Conservation (phyloP, 1,140 invertebrate genomes). For the Luehdorfia chinensis region DNA sequence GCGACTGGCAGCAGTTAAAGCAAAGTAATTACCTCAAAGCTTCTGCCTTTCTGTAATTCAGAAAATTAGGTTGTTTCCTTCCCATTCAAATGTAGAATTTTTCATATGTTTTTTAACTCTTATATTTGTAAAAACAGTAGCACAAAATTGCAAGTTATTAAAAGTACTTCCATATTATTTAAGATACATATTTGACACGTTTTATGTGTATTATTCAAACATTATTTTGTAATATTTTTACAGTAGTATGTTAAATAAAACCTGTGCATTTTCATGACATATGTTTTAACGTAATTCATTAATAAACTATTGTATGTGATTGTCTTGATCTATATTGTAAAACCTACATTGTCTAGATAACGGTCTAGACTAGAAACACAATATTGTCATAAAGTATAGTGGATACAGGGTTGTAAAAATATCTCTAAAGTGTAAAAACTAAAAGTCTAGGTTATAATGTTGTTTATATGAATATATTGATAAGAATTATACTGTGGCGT, state of each 20-base stretch:
- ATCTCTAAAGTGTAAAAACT: conserved; percentile 70
- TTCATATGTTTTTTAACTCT: not conserved
- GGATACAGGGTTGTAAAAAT: conserved; percentile 77
- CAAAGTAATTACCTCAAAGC: conserved; percentile 60
- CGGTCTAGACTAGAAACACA: too few relatives aligned
- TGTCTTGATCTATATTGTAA: conserved; percentile 24
- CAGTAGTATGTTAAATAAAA: not conserved
- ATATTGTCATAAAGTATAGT: conserved; percentile 71
- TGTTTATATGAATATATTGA: conserved; percentile 73
- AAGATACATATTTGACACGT: conserved; percentile 6
- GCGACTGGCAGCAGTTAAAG: conserved; percentile 55
- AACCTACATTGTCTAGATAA: conserved; percentile 40
- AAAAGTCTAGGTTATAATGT: conserved; percentile 67
- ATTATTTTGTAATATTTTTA: conserved; percentile 2
- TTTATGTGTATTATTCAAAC: conserved; percentile 2
- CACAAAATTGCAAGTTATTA: conserved; percentile 13
- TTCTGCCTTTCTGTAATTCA: conserved; percentile 19
- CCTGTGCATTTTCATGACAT: conserved; percentile 10
- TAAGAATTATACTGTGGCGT: conserved; percentile 65
- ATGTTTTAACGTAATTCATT: conserved; percentile 8
- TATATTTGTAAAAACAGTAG: conserved; percentile 8
- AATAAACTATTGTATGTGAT: conserved; percentile 18
- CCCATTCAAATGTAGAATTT: conserved; percentile 19
- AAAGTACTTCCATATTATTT: conserved; percentile 12
- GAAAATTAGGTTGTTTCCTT: conserved; percentile 38